A percentile compares a stretch with the other conserved stretches of the same genome.
phyloP scores from a whole-genome alignment of 2,113 vertebrate genomes.

The Taurulus bubalis region DNA sequence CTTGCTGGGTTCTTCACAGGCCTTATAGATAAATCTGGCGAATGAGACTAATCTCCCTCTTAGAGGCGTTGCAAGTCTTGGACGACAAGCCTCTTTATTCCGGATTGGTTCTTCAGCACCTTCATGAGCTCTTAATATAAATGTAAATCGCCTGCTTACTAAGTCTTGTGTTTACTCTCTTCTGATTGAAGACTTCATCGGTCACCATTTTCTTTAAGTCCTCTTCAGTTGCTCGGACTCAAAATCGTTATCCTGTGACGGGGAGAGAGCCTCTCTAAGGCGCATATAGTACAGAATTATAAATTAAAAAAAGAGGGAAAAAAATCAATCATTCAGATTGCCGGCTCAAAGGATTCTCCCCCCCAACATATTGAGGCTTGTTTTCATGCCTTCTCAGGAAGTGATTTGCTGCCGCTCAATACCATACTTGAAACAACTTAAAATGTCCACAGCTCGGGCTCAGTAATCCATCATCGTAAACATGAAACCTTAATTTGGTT shows the following conservation, averaged over 20 bases:
- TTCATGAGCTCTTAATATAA: slow-evolving; percentile 12
- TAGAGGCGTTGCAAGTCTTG: not conserved
- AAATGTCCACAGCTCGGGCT: slow-evolving; percentile 17
- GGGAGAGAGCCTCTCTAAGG: not conserved
- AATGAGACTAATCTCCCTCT: slow-evolving; percentile 38
- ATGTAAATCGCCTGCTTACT: slow-evolving; percentile 6
- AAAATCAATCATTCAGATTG: slow-evolving; percentile 46
- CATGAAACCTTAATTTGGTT: slow-evolving; percentile 53
- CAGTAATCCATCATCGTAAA: slow-evolving; percentile 69
- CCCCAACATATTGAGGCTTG: slow-evolving; percentile 18
- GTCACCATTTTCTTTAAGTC: not conserved
- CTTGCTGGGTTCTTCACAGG: slow-evolving; percentile 21
- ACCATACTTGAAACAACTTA: slow-evolving; percentile 53
- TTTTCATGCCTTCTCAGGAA: slow-evolving; percentile 42
- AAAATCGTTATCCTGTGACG: slow-evolving; percentile 13
- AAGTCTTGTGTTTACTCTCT: not conserved
- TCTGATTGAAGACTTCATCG: slow-evolving; percentile 20
- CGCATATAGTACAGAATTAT: slow-evolving; percentile 37
- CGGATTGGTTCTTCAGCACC: slow-evolving; percentile 1
- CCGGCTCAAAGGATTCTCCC: slow-evolving; percentile 28
- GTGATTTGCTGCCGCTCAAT: slow-evolving; percentile 50
- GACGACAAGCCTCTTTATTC: not conserved
- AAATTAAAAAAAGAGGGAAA: not conserved
- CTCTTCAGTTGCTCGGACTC: not conserved
- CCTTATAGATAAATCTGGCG: slow-evolving; percentile 29